Percentiles rank a stretch among this genome's conserved stretches.
Evolutionary conservation across 2,797 vertebrate genomes (phyloP).

Genomic region (Melanogrammus aeglefinus): DNA sequence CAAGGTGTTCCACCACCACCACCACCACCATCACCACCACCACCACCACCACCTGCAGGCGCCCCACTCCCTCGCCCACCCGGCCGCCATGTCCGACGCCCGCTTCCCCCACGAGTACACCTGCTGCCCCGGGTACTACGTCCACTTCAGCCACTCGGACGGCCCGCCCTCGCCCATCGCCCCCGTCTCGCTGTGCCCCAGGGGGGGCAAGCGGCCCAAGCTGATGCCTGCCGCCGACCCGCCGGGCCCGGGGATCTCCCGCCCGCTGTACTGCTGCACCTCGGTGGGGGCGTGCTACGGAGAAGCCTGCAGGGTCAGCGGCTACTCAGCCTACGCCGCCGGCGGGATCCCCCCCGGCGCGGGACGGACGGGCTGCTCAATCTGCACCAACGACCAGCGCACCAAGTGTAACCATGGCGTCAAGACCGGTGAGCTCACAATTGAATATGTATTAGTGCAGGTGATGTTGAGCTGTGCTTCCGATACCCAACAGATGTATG

Average conservation of each 20-base stretch:
- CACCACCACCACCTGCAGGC: constrained; percentile 72
- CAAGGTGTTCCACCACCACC: constrained; percentile 79
- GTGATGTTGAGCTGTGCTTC: no score
- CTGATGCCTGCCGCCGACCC: constrained; percentile 75
- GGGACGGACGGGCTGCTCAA: constrained; percentile 76
- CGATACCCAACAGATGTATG: neutral
- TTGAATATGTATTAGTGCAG: neutral
- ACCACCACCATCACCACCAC: constrained; percentile 63
- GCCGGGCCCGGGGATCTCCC: constrained; percentile 83
- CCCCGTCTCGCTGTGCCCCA: constrained; percentile 70
- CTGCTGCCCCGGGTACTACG: constrained; percentile 76
- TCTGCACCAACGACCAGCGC: constrained; percentile 71
- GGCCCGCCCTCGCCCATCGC: constrained; percentile 60
- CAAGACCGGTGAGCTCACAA: constrained; percentile 83
- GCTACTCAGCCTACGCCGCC: constrained; percentile 76
- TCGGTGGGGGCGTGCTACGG: constrained; percentile 84
- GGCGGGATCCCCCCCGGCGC: constrained; percentile 79
- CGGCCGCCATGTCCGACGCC: constrained; percentile 64
- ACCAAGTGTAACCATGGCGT: constrained; percentile 82
- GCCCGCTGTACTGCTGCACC: constrained; percentile 87
- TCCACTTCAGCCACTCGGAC: constrained; percentile 75
- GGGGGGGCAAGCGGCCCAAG: constrained; percentile 68
- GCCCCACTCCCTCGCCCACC: constrained; percentile 56
- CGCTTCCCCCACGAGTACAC: constrained; percentile 70
- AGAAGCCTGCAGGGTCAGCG: constrained; percentile 80